Conservation (phyloP, 2,888 invertebrate genomes). For the Callinectes sapidus region DNA sequence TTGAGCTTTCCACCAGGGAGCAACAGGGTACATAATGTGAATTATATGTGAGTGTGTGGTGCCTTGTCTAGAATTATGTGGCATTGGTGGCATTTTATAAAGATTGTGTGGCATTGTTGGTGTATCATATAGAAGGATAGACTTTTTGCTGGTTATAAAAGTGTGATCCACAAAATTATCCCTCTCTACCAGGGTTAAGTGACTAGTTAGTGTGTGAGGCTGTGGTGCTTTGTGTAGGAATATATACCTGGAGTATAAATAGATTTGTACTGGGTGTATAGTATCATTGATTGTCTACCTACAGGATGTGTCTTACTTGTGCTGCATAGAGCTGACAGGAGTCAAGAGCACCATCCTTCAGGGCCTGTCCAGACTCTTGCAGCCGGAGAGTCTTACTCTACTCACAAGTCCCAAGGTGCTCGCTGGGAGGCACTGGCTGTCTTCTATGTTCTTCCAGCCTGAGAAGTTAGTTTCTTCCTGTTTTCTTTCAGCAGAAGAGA, state of each 20-base stretch:
- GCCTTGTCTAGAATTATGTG: too few relatives aligned
- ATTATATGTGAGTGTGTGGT: too few relatives aligned
- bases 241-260: not conserved
- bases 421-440: conserved; percentile 37
- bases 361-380: conserved; percentile 40
- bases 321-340: conserved; percentile 70
- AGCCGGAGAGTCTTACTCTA: conserved; percentile 28
- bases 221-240: too few relatives aligned
- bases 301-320: conserved; percentile 71
- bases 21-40: too few relatives aligned
- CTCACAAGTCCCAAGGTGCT: conserved; percentile 19
- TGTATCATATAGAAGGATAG: too few relatives aligned
- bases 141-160: too few relatives aligned
- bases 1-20: too few relatives aligned
- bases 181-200: too few relatives aligned
- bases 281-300: conserved; percentile 3
- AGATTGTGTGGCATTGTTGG: too few relatives aligned
- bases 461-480: not conserved
- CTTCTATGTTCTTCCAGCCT: conserved; percentile 40
- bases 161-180: too few relatives aligned
- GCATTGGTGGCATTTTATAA: too few relatives aligned
- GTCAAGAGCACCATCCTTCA: conserved; percentile 23
- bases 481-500: not conserved
- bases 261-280: not conserved
- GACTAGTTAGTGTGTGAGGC: too few relatives aligned